Evolutionary conservation across 2,888 invertebrate species (phyloP).

Genomic region (Acanthacorydalis orientalis): DNA sequence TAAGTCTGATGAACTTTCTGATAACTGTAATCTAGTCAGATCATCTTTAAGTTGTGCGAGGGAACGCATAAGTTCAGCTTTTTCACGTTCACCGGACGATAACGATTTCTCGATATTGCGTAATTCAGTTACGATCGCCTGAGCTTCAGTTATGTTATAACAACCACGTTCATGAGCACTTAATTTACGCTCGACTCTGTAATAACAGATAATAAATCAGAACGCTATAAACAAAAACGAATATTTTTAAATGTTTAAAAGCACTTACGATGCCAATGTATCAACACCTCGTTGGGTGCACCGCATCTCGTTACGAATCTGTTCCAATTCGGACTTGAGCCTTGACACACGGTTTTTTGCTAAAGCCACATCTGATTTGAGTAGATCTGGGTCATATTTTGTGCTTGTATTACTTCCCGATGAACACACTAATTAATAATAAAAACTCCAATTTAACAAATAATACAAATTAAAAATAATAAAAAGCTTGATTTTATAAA

Average conservation of each 20-base stretch:
- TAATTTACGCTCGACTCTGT: constrained; percentile 78
- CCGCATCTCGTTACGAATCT: constrained; percentile 80
- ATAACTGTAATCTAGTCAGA: constrained; percentile 68
- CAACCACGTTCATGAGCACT: constrained; percentile 68
- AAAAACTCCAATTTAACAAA: not conserved
- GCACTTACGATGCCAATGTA: constrained; percentile 69
- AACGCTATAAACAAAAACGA: not conserved
- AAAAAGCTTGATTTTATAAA: too few species aligned
- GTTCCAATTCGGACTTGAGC: constrained; percentile 75
- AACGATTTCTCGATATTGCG: constrained; percentile 84
- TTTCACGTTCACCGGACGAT: constrained; percentile 82
- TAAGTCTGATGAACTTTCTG: constrained; percentile 65
- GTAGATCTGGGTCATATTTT: constrained; percentile 85
- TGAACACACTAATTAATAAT: constrained; percentile 53
- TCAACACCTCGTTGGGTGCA: constrained; percentile 86
- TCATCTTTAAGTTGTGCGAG: constrained; percentile 88
- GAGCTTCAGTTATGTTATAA: constrained; percentile 86
- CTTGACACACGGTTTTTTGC: constrained; percentile 79
- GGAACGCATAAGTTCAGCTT: constrained; percentile 86
- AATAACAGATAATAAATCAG: constrained; percentile 16
- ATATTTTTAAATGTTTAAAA: not conserved
- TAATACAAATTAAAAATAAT: not conserved
- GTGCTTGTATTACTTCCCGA: constrained; percentile 76
- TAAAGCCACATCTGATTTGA: constrained; percentile 80
- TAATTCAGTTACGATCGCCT: constrained; percentile 89